Base-by-base conservation (phyloP, 2,113 vertebrate species). In the Atherinomorus stipes region DNA sequence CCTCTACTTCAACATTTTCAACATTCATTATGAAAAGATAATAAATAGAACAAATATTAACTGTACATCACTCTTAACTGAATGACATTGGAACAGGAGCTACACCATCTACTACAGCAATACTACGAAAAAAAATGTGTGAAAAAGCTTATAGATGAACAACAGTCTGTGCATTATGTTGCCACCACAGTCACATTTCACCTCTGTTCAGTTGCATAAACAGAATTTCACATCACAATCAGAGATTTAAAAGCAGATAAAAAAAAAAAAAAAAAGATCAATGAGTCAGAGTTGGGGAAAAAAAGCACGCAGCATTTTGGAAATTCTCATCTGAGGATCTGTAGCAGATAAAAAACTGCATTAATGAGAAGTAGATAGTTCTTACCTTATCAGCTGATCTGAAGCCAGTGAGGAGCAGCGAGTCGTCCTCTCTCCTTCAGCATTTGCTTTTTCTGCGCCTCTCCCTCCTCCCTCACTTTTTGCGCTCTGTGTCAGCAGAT, bases 311-410 rank as follows among this genome's bases (percentile, higher is more conserved):
- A 63, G 15, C 50, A 18, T 18, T 22, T 47, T 63, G 10, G 25
- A 8, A 9, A 31, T 56, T 31, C 40, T 4, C 28, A 22, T 3
- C 47, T 3, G 7, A 67, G 12, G 12, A 50, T 67, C 53, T 74
- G 28, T 63, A 68, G 64, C n/a, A 2, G 40, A 22, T 21, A 23
- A 22, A n/a, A 71, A 34, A 60, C 34, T 58, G 12, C 16, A 67
- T 69, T 1, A 61, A 68, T 81, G 19, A 64, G 37, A 37, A 76
- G 73, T 21, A 61, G 3, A 34, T 45, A 80, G 84, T 65, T 89
- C 91, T 91, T 94, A 94, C 93, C 93, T 92, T 85, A 60, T 75
- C 80, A 85, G 85, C 80, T 73, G 90, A 81, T 92, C 85, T 88
- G 89, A 76, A 81, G 69, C 81, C 79, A 80, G 75, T 88, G 80